Percentiles rank a stretch among this genome's conserved stretches.
phyloP scores from a whole-genome alignment of 2,888 invertebrate species.

The Aricia artaxerxes region DNA sequence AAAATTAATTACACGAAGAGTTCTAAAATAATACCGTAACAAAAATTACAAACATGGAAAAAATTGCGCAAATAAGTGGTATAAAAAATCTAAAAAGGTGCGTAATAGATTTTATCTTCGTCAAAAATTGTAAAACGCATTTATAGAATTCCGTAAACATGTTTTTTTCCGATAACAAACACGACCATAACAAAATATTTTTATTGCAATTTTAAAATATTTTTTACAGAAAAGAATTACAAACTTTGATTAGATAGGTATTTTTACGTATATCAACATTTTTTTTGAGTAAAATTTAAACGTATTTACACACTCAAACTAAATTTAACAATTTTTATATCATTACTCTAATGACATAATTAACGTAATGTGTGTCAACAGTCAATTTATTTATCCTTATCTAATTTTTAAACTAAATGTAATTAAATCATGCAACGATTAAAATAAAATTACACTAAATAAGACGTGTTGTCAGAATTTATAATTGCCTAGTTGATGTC shows the following conservation, averaged over 20 bases:
- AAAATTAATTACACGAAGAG: neutral
- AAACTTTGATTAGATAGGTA: neutral
- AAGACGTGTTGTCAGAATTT: neutral
- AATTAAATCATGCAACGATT: neutral
- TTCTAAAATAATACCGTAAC: neutral
- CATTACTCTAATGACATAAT: slow-evolving; percentile 1
- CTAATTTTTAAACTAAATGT: neutral
- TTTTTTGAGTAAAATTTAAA: neutral
- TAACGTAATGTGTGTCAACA: slow-evolving; percentile 9
- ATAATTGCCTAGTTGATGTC: neutral
- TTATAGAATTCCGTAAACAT: slow-evolving; percentile 25
- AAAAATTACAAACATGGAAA: neutral
- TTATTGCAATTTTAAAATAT: neutral
- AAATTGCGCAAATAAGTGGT: neutral
- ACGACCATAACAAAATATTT: slow-evolving; percentile 16
- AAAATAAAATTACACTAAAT: neutral
- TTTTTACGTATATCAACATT: neutral
- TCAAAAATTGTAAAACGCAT: slow-evolving; percentile 20
- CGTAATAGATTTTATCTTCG: slow-evolving; percentile 17
- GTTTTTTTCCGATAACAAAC: slow-evolving; percentile 27
- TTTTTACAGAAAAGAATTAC: neutral
- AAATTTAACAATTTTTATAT: neutral
- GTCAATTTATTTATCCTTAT: slow-evolving; percentile 10
- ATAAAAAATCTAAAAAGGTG: neutral
- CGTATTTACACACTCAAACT: neutral